These are phyloP conservation scores for Ophiothrix spiculata DNA, from an alignment of 35 echinoderm and acorn worm species.

Conservation along the genomic window DNA sequence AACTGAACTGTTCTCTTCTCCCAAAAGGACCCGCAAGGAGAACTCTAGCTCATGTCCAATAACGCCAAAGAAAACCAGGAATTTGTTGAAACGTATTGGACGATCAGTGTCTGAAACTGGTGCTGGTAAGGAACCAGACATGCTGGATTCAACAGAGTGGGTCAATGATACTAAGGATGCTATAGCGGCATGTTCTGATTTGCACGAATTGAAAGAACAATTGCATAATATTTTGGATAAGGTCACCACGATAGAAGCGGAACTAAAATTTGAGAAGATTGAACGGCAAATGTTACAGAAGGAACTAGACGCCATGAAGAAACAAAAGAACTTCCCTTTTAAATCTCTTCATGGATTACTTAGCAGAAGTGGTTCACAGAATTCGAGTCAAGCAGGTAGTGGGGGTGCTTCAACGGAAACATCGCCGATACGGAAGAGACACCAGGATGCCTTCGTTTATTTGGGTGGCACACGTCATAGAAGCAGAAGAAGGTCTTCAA, in stretches of 20 bases:
- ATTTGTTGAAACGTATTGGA: background rate
- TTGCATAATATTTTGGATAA: background rate
- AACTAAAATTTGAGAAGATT: background rate
- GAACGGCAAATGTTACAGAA: background rate
- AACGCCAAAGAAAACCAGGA: background rate
- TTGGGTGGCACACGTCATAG: background rate
- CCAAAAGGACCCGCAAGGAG: background rate
- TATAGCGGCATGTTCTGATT: background rate
- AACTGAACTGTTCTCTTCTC: background rate
- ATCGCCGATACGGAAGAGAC: background rate
- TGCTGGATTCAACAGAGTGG: background rate
- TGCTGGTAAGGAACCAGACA: background rate
- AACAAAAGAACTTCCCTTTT: background rate
- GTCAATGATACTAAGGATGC: background rate
- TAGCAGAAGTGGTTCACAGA: background rate
- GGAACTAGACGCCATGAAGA: background rate
- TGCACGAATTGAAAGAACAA: background rate
- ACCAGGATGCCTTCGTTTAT: background rate
- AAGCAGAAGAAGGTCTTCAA: background rate
- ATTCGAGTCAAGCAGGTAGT: background rate
- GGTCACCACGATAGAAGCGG: background rate
- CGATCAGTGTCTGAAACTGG: background rate
- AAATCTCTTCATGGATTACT: background rate
- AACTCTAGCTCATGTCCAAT: background rate
- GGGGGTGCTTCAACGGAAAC: background rate